These are phyloP conservation scores for Tokudaia muenninki DNA, from an alignment of 2,797 vertebrate genomes.

Conservation along the genomic window DNA sequence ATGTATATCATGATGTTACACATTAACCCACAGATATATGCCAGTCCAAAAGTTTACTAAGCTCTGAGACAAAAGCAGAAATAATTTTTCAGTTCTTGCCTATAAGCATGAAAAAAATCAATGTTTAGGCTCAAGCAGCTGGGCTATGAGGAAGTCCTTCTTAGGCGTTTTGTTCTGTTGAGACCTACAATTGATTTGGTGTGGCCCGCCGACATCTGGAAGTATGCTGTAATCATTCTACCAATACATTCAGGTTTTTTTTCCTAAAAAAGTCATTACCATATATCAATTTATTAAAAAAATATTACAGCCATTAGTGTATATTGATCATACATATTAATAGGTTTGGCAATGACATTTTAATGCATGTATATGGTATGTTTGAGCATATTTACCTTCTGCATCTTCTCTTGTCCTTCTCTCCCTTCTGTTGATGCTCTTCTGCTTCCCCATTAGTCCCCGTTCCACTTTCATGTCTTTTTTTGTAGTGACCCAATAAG, in stretches of 20 bases:
- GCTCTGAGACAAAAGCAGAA: neutral
- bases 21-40: neutral
- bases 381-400: neutral
- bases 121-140: neutral
- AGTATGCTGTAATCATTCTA: conserved; percentile 16
- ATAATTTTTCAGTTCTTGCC: conserved; percentile 1
- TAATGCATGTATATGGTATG: neutral
- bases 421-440: neutral
- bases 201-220: neutral
- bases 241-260: neutral
- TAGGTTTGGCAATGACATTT: neutral
- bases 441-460: neutral
- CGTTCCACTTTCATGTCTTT: neutral
- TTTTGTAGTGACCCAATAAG: neutral
- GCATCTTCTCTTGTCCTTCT: neutral
- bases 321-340: neutral
- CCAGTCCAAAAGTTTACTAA: neutral
- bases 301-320: neutral
- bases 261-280: neutral
- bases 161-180: neutral
- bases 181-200: neutral
- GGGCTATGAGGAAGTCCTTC: neutral
- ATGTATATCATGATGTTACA: neutral
- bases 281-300: neutral
- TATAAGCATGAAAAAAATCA: neutral